A percentile compares a stretch with the other conserved stretches of the same genome.
Evolutionary conservation across 2,797 vertebrate species (phyloP).

Genomic region (Rhynchonycteris naso): DNA sequence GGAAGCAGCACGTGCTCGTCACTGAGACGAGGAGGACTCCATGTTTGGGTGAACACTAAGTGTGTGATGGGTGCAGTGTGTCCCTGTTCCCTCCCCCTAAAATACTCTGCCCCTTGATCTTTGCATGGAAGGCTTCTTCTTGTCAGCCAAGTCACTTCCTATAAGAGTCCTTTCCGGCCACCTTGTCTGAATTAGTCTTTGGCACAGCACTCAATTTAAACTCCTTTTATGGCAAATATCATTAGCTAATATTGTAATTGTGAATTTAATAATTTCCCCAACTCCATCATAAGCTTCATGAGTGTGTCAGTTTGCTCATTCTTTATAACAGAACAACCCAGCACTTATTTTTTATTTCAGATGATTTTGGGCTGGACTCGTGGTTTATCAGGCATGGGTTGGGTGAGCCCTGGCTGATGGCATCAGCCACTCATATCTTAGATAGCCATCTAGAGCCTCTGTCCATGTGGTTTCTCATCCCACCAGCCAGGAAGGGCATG

Average conservation of each 20-base stretch:
- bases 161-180: neutral
- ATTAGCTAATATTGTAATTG: neutral
- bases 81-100: neutral
- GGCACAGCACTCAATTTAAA: too few relatives aligned
- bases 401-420: neutral
- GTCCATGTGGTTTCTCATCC: neutral
- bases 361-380: neutral
- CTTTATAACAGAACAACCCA: neutral
- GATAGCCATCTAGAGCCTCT: neutral
- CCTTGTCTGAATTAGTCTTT: neutral
- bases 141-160: neutral
- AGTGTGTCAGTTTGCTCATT: neutral
- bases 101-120: neutral
- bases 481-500: neutral
- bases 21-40: neutral
- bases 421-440: neutral
- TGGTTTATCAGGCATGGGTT: neutral
- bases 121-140: neutral
- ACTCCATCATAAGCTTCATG: accelerated
- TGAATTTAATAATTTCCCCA: neutral
- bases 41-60: neutral
- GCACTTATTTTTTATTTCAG: too few relatives aligned
- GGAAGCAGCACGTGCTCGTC: neutral
- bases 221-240: neutral
- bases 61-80: neutral